phyloP scores from a whole-genome alignment of 2,113 vertebrate genomes.

The Grallaria varia region DNA sequence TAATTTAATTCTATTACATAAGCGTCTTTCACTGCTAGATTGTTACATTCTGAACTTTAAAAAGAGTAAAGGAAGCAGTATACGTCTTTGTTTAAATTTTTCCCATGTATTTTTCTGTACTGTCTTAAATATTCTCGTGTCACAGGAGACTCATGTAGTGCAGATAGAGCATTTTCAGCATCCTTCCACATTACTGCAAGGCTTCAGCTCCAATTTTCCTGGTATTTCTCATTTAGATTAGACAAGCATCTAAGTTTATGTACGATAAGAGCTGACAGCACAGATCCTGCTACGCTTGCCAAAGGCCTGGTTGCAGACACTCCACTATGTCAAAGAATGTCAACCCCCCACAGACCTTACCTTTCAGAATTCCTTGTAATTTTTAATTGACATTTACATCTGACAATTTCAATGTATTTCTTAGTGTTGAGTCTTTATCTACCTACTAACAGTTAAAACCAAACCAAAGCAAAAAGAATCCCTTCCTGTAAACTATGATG shows the following conservation, averaged over 20 bases:
- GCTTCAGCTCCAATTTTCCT: conserved; percentile 65
- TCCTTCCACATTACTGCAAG: conserved; percentile 45
- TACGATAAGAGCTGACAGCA: conserved; percentile 79
- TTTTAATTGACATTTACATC: conserved; percentile 90
- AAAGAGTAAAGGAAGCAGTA: background rate
- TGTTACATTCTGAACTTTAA: background rate
- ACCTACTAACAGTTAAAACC: conserved; percentile 44
- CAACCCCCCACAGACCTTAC: conserved; percentile 77
- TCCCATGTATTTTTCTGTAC: conserved; percentile 11
- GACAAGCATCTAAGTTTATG: conserved; percentile 73
- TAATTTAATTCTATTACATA: background rate
- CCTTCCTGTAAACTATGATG: conserved; percentile 57
- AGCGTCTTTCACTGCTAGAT: background rate
- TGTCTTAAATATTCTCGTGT: conserved; percentile 45
- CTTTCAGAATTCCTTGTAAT: conserved; percentile 83
- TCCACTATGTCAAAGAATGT: conserved; percentile 78
- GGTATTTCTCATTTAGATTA: conserved; percentile 79
- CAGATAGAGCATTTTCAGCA: conserved; percentile 39
- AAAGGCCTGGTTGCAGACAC: conserved; percentile 79
- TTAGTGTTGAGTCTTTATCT: conserved; percentile 69
- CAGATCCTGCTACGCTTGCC: conserved; percentile 79
- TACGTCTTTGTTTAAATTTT: conserved; percentile 18
- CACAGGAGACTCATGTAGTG: conserved; percentile 21
- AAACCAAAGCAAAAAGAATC: conserved; percentile 18
- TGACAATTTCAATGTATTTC: conserved; percentile 83